Conservation (phyloP, 2,113 vertebrate species). For the Pogona vitticeps region DNA sequence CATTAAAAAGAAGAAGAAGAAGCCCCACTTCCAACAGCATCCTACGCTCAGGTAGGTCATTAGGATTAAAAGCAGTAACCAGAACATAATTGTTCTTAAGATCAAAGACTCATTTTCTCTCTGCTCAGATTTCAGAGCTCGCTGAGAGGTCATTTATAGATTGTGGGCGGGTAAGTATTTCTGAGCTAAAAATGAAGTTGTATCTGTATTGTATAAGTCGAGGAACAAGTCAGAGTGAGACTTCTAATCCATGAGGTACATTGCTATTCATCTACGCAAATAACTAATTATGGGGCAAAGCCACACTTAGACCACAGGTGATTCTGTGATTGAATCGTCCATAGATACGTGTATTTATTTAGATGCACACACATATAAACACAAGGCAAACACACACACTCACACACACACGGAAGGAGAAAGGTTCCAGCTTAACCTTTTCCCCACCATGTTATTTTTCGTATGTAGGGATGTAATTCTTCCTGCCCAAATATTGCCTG, state of each 20-base stretch:
- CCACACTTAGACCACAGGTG: too few relatives aligned
- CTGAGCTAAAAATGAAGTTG: slow-evolving; percentile 38
- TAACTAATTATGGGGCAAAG: not conserved
- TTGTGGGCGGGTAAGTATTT: slow-evolving; percentile 23
- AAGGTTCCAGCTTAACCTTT: not conserved
- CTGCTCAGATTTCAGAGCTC: slow-evolving; percentile 59
- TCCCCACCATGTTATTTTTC: not conserved
- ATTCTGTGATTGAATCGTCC: not conserved
- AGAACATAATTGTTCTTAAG: slow-evolving; percentile 57
- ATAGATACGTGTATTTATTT: not conserved
- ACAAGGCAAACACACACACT: too few relatives aligned
- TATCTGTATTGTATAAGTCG: not conserved
- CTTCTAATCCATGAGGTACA: not conserved
- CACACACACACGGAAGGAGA: not conserved
- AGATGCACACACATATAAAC: too few relatives aligned
- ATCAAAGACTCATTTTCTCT: slow-evolving; percentile 17
- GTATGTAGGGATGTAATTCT: not conserved
- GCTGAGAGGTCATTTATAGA: slow-evolving; percentile 52
- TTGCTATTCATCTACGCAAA: not conserved
- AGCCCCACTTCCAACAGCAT: slow-evolving; percentile 26
- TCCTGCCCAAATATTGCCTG: too few relatives aligned
- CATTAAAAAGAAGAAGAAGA: too few relatives aligned
- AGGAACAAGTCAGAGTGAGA: not conserved
- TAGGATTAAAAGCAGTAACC: slow-evolving; percentile 54
- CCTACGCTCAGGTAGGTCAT: slow-evolving; percentile 30